Evolutionary conservation across 2,797 vertebrate genomes (phyloP).

Genomic region (Chelidonichthys spinosus): DNA sequence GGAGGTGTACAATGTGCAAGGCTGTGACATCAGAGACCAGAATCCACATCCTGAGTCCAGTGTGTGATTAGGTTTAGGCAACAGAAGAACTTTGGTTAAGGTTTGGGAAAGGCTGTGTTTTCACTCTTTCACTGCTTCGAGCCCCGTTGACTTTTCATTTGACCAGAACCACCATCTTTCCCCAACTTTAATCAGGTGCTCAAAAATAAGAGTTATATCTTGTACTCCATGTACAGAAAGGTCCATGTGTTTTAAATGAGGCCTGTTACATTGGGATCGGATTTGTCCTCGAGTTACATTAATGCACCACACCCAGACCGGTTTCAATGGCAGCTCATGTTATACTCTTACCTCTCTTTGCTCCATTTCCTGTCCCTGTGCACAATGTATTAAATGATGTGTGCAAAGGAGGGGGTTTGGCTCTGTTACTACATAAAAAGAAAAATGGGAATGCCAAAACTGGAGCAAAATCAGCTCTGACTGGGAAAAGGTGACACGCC

Average conservation of each 20-base stretch:
- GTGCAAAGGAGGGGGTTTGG: neutral
- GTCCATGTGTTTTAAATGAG: neutral
- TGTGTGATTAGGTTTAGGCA: neutral
- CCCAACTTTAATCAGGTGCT: neutral
- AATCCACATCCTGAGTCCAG: neutral
- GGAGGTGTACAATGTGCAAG: neutral
- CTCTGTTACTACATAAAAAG: conserved; percentile 9
- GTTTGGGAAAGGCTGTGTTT: no score
- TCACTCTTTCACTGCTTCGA: neutral
- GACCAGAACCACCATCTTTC: neutral
- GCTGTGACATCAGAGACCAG: neutral
- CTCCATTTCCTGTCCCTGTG: conserved; percentile 49
- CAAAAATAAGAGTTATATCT: no score
- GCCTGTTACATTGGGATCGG: neutral
- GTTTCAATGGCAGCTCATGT: conserved; percentile 33
- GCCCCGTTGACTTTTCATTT: neutral
- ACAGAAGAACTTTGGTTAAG: neutral
- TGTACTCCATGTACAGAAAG: neutral
- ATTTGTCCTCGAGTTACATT: conserved; percentile 19
- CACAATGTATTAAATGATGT: conserved; percentile 37
- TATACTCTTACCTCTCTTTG: conserved; percentile 40
- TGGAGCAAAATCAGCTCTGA: conserved; percentile 40
- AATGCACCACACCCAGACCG: conserved; percentile 46
- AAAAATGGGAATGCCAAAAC: conserved; percentile 38
- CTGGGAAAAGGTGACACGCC: conserved; percentile 70